Conservation (phyloP, 2,113 vertebrate genomes). For the Poeciliopsis prolifica region DNA sequence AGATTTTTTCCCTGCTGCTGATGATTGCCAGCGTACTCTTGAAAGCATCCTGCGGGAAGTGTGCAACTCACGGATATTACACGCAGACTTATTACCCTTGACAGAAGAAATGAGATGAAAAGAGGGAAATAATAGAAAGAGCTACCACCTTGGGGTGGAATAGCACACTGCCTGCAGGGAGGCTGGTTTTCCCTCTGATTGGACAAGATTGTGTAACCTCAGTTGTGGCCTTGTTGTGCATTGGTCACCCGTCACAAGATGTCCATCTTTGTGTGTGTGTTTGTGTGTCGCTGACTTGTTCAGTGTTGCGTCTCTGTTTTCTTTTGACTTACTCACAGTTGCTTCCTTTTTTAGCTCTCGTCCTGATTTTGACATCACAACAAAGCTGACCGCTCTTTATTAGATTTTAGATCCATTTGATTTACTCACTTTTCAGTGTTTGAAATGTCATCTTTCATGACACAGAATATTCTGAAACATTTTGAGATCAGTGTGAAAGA, state of each 20-base stretch:
- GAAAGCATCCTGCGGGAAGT: slow-evolving; percentile 63
- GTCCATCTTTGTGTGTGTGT: slow-evolving; percentile 15
- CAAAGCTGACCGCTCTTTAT: neutral
- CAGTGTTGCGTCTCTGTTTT: slow-evolving; percentile 32
- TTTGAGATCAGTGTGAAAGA: neutral
- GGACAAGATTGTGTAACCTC: slow-evolving; percentile 58
- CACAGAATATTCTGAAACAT: neutral
- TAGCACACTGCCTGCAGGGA: slow-evolving; percentile 50
- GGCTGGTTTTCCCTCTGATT: slow-evolving; percentile 57
- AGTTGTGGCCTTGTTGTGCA: slow-evolving; percentile 56
- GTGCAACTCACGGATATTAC: slow-evolving; percentile 57
- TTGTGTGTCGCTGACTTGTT: slow-evolving; percentile 24
- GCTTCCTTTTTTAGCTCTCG: slow-evolving; percentile 22
- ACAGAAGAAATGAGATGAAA: slow-evolving; percentile 69
- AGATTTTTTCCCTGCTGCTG: slow-evolving; percentile 51
- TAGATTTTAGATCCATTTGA: neutral
- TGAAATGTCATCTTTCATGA: neutral
- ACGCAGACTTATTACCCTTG: slow-evolving; percentile 63
- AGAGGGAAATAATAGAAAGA: slow-evolving; percentile 63
- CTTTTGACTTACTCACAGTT: slow-evolving; percentile 19
- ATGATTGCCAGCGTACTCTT: slow-evolving; percentile 67
- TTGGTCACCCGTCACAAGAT: slow-evolving; percentile 51
- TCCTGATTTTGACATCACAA: slow-evolving; percentile 1
- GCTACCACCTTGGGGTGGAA: slow-evolving; percentile 44
- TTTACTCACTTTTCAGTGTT: neutral